A percentile compares a stretch with the other conserved stretches of the same genome.
These are phyloP conservation scores for Mormoops blainvillei DNA, from an alignment of 2,113 vertebrate genomes.

Conservation along the genomic window DNA sequence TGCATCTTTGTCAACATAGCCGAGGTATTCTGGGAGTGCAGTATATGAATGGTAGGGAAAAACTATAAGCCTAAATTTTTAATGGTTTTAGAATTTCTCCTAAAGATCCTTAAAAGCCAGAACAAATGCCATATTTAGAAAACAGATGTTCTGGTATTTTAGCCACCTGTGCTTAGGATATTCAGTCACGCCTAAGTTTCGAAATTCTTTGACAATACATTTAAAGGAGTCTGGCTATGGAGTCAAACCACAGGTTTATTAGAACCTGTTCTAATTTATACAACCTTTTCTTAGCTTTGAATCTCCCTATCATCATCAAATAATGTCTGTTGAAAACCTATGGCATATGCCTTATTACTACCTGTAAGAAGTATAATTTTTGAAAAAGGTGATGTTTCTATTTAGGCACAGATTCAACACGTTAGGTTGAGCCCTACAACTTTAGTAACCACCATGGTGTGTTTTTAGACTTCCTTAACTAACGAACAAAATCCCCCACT, in stretches of 20 bases:
- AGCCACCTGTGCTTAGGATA: not conserved
- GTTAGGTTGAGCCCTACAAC: not conserved
- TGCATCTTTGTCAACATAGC: not conserved
- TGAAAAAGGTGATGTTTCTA: not conserved
- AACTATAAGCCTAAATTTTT: not conserved
- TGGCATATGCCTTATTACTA: not conserved
- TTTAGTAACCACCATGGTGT: not conserved
- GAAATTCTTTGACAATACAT: not conserved
- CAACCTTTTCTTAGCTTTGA: not conserved
- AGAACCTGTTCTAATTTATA: not conserved
- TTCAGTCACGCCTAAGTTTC: not conserved
- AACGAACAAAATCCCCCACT: not conserved
- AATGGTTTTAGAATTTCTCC: conserved; percentile 7
- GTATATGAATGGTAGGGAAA: not conserved
- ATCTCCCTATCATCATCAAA: not conserved
- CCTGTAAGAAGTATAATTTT: not conserved
- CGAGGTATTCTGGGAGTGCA: not conserved
- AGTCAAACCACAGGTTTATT: not conserved
- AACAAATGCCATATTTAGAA: not conserved
- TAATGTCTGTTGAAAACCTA: not conserved
- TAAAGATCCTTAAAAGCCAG: not conserved
- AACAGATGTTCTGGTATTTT: conserved; percentile 37
- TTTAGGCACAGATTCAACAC: not conserved
- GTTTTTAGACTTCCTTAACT: conserved; percentile 20
- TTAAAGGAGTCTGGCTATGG: not conserved